A percentile compares a stretch with the other conserved stretches of the same genome.
Evolutionary conservation across 2,888 invertebrate species (phyloP).

Genomic region (Agriopis aurantiaria): DNA sequence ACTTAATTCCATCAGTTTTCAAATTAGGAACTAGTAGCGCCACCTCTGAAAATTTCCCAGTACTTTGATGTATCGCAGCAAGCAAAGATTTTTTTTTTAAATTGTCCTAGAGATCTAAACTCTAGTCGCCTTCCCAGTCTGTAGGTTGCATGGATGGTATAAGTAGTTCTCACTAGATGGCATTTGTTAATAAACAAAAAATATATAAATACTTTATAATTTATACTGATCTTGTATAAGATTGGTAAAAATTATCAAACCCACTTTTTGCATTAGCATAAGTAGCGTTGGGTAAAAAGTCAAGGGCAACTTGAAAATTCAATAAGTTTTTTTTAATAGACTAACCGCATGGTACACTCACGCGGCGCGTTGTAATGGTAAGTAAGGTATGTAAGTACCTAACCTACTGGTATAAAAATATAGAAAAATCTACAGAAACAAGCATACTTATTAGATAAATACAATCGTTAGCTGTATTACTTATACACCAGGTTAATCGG

Average conservation of each 20-base stretch:
- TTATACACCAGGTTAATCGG: too few species aligned
- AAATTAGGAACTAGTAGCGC: conserved; percentile 25
- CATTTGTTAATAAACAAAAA: not conserved
- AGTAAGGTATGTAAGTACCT: not conserved
- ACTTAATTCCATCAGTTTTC: too few species aligned
- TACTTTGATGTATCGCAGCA: conserved; percentile 17
- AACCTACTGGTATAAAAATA: not conserved
- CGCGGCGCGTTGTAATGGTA: not conserved
- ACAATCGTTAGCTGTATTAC: too few species aligned
- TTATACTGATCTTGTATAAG: too few species aligned
- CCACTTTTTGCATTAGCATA: not conserved
- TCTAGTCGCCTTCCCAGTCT: not conserved
- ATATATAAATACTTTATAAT: not conserved
- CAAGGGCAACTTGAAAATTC: conserved; percentile 2
- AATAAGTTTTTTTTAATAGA: not conserved
- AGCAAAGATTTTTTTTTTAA: not conserved
- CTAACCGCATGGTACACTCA: not conserved
- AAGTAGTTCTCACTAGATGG: conserved; percentile 1
- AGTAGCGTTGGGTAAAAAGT: not conserved
- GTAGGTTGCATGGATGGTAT: not conserved
- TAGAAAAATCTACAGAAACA: too few species aligned
- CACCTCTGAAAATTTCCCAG: conserved; percentile 49
- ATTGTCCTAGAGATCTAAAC: too few species aligned
- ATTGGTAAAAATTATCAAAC: not conserved
- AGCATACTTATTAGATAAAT: too few species aligned